phyloP scores from a whole-genome alignment of 2,113 vertebrate species.

The Alexandromys fortis region DNA sequence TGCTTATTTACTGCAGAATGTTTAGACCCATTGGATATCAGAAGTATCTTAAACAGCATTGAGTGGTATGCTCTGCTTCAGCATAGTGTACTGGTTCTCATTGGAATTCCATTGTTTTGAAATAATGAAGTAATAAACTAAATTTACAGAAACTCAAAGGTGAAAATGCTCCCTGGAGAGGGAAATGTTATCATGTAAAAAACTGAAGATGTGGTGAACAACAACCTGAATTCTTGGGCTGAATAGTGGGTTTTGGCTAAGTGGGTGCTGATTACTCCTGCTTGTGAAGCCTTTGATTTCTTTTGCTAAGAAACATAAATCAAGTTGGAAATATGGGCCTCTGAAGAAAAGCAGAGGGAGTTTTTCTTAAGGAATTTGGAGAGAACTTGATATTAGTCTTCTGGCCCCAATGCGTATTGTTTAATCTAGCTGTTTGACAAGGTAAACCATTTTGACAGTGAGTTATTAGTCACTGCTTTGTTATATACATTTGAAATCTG shows the following conservation, averaged over 20 bases:
- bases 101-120: conserved; percentile 44
- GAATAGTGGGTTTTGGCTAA: conserved; percentile 27
- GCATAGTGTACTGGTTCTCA: neutral
- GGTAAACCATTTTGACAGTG: neutral
- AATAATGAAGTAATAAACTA: neutral
- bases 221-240: neutral
- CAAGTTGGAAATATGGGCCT: neutral
- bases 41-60: neutral
- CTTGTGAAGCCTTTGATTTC: neutral
- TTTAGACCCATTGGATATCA: neutral
- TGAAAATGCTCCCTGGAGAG: conserved; percentile 3
- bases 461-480: conserved; percentile 19
- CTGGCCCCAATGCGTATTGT: neutral
- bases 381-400: neutral
- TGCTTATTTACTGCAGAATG: conserved; percentile 40
- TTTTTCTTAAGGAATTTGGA: conserved; percentile 33
- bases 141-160: neutral
- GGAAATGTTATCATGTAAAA: neutral
- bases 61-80: neutral
- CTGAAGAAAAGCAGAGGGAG: neutral
- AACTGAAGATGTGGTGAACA: conserved; percentile 6
- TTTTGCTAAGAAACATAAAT: conserved; percentile 33
- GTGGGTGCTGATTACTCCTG: neutral
- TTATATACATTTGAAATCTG: conserved; percentile 37
- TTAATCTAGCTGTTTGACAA: conserved; percentile 31